phyloP scores from a whole-genome alignment of 2,888 invertebrate species.

The Parnassius glacialis region DNA sequence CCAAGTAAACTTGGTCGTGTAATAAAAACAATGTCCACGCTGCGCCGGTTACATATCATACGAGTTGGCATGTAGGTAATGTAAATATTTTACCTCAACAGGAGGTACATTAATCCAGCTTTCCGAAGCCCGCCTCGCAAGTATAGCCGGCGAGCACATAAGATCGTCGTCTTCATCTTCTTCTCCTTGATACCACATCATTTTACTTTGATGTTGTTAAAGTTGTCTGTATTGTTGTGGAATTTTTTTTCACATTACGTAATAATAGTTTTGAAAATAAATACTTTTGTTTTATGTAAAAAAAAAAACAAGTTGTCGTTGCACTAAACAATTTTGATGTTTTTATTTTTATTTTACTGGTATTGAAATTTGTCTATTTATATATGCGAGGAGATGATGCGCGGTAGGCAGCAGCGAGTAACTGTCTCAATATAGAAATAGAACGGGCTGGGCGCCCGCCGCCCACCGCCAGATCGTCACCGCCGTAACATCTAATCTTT shows the following conservation, averaged over 20 bases:
- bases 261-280: too few relatives aligned
- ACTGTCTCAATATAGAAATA: conserved; percentile 80
- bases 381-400: conserved; percentile 71
- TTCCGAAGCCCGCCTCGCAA: conserved; percentile 92
- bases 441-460: conserved; percentile 66
- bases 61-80: background rate
- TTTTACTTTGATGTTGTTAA: conserved; percentile 28
- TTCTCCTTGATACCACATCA: conserved; percentile 89
- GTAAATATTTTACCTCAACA: conserved; percentile 84
- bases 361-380: conserved; percentile 34
- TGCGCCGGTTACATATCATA: too few relatives aligned
- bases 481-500: conserved; percentile 27
- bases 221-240: background rate
- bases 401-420: conserved; percentile 73
- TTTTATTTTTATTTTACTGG: conserved; percentile 13
- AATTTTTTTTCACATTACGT: background rate
- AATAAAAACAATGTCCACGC: too few relatives aligned
- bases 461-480: conserved; percentile 35
- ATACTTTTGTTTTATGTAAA: background rate
- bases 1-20: too few relatives aligned
- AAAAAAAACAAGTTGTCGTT: conserved; percentile 1
- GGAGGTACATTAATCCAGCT: conserved; percentile 95
- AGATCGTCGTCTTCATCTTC: conserved; percentile 93
- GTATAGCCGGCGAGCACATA: conserved; percentile 92
- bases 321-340: conserved; percentile 19